A percentile compares a stretch with the other conserved stretches of the same genome.
Conservation (phyloP, 2,888 invertebrate genomes). For the Ornithoptera alexandrae region DNA sequence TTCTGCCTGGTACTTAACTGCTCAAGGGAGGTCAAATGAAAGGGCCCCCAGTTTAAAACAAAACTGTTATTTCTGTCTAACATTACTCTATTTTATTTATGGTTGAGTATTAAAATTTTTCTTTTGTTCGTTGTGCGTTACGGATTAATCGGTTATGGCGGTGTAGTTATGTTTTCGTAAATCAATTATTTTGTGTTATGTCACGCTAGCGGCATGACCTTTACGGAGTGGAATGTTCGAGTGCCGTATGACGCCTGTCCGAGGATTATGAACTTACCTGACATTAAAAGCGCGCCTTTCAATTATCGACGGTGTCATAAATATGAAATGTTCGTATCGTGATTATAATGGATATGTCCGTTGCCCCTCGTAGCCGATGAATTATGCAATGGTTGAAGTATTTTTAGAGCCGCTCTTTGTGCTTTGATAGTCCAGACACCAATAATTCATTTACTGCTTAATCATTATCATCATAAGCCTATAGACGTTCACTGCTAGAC, state of each 20-base stretch:
- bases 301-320: conserved; percentile 27
- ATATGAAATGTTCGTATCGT: conserved; percentile 23
- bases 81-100: conserved; percentile 44
- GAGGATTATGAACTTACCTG: conserved; percentile 26
- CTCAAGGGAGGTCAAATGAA: conserved; percentile 50
- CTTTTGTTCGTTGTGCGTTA: conserved; percentile 46
- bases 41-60: conserved; percentile 48
- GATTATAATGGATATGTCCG: neutral
- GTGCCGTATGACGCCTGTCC: conserved; percentile 20
- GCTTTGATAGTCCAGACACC: too few species aligned
- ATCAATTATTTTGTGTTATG: conserved; percentile 47
- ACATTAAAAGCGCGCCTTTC: conserved; percentile 23
- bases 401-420: neutral
- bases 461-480: too few species aligned
- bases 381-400: neutral
- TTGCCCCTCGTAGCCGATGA: conserved; percentile 32
- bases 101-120: conserved; percentile 38
- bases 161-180: conserved; percentile 34
- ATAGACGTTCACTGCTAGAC: too few species aligned
- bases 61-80: conserved; percentile 48
- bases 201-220: conserved; percentile 43
- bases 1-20: conserved; percentile 54
- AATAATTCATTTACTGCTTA: too few species aligned
- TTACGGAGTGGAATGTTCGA: conserved; percentile 29
- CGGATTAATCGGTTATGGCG: conserved; percentile 42